phyloP scores from a whole-genome alignment of 1,140 invertebrate species.

The Musca vetustissima region DNA sequence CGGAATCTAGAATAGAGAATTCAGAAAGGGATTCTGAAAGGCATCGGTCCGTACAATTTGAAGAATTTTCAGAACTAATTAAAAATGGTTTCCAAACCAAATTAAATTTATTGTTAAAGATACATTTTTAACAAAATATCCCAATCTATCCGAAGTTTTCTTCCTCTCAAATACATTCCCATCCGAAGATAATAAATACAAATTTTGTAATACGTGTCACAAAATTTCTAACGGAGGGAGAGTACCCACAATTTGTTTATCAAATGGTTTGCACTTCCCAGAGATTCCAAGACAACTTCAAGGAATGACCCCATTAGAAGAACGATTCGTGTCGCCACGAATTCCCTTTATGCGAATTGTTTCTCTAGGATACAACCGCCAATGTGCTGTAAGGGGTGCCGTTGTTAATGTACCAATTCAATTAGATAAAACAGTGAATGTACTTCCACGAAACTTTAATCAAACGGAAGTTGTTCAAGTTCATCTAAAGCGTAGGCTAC shows the following conservation, averaged over 20 bases:
- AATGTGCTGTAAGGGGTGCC: conserved; percentile 5
- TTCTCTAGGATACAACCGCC: conserved; percentile 1
- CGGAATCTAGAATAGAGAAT: too few relatives aligned
- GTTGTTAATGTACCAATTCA: conserved; percentile 14
- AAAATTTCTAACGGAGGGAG: background rate
- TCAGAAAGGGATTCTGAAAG: too few relatives aligned
- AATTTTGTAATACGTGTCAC: conserved; percentile 16
- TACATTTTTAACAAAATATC: background rate
- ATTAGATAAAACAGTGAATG: conserved; percentile 1
- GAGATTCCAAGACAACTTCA: background rate
- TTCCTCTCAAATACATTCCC: too few relatives aligned
- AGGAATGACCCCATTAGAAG: conserved; percentile 1
- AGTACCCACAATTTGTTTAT: background rate
- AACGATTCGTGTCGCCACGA: conserved; percentile 3
- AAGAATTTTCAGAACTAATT: too few relatives aligned
- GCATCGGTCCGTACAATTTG: too few relatives aligned
- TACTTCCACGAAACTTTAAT: conserved; percentile 17
- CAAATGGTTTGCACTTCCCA: conserved; percentile 5
- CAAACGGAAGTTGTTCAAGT: conserved; percentile 24
- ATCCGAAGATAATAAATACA: background rate
- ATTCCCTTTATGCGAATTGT: conserved; percentile 23
- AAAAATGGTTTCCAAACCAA: too few relatives aligned
- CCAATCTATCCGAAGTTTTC: too few relatives aligned
- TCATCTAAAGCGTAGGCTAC: conserved; percentile 8
- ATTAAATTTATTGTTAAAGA: too few relatives aligned